Evolutionary conservation across 2,797 vertebrate species (phyloP), one percentile per base, ranked within the genome.

Genomic region (Diceros bicornis): DNA sequence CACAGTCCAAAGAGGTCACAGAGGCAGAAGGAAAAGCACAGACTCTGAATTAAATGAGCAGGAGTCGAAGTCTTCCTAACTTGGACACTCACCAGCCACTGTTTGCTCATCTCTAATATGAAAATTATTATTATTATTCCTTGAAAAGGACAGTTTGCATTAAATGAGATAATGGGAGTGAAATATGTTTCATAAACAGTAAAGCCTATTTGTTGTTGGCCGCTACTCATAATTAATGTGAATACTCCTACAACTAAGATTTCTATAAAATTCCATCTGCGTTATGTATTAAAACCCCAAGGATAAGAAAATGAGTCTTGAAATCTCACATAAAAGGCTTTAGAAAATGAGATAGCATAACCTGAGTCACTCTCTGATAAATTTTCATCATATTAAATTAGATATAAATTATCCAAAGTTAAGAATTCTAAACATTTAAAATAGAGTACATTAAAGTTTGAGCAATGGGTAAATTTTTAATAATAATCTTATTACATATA

Each of bases 401-500:
- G 14, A 71, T 37, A 57, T 23, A 12, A 66, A 64, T 82, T 59
- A 50, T 21, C 68, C 17, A 34, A 62, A 85, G 25, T 59, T 91
- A 74, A 93, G 59, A 77, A 84, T 77, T 92, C 77, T 89, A 84
- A 86, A 75, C 41, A 44, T n/a, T 82, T 69, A 91, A 55, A 69
- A 81, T 77, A 47, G 47, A 91, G 74, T 61, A 18, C 7, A n/a
- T 34, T 68, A 37, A 92, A 85, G 6, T 59, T 86, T 44, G 20
- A 32, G 79, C 61, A 89, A 29, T 52, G 50, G 0, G 10, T 21
- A 89, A 89, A 86, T 18, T 55, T 82, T 86, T 91, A 87, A 82
- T 52, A 77, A 75, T 34, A 81, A n/a, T n/a, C 23, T n/a, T 59
- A 74, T 74, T 44, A 72, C 41, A 59, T 32, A 59, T 14, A 59